phyloP scores from a whole-genome alignment of 23 tunicate species.

The Trididemnum nubilum region DNA sequence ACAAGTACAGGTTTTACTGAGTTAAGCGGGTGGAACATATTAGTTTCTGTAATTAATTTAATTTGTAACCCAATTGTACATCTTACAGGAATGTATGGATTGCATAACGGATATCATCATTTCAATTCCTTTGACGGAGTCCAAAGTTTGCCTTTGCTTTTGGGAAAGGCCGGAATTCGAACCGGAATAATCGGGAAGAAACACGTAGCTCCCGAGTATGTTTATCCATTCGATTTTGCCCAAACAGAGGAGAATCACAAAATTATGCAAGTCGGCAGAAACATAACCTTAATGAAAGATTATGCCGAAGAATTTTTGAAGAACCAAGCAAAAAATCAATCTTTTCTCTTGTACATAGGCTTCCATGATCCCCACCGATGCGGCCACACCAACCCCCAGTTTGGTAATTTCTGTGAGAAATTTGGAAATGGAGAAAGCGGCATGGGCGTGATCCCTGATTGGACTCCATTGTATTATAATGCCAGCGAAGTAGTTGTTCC shows the following conservation, averaged over 20 bases:
- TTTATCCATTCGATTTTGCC: slow-evolving; percentile 86
- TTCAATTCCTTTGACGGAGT: slow-evolving; percentile 80
- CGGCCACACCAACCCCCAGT: slow-evolving; percentile 89
- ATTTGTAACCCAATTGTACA: no score
- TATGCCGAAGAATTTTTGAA: slow-evolving; percentile 46
- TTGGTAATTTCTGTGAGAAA: slow-evolving; percentile 89
- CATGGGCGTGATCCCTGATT: slow-evolving; percentile 84
- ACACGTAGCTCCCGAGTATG: slow-evolving; percentile 79
- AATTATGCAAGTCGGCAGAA: slow-evolving; percentile 81
- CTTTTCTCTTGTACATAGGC: slow-evolving; percentile 73
- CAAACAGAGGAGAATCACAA: slow-evolving; percentile 83
- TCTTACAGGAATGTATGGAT: slow-evolving; percentile 79
- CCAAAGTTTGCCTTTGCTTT: slow-evolving; percentile 58
- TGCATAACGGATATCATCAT: slow-evolving; percentile 85
- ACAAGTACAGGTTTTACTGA: no score
- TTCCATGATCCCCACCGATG: slow-evolving; percentile 96
- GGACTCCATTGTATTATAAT: slow-evolving; percentile 68
- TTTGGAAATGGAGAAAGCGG: slow-evolving; percentile 89
- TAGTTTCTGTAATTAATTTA: no score
- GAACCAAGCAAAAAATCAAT: slow-evolving; percentile 32
- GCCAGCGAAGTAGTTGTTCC: slow-evolving; percentile 72
- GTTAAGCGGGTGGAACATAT: no score
- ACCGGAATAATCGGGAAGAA: slow-evolving; percentile 88
- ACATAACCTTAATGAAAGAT: slow-evolving; percentile 78
- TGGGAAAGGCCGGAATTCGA: slow-evolving; percentile 40